phyloP scores from a whole-genome alignment of 2,113 vertebrate genomes.

The Oceanites oceanicus region DNA sequence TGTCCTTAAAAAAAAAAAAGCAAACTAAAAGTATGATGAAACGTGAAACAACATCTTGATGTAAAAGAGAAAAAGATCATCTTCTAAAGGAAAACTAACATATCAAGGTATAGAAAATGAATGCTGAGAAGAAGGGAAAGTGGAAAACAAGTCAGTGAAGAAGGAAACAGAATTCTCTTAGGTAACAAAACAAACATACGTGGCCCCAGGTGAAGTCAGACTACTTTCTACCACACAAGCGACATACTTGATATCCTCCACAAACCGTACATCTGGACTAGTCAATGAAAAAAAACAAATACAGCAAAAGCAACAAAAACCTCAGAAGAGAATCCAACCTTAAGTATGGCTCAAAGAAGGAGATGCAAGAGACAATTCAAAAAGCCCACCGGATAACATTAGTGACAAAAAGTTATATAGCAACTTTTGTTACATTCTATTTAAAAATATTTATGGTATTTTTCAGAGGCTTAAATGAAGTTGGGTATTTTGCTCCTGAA shows the following conservation, averaged over 20 bases:
- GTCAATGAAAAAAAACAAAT: neutral
- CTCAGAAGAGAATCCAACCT: neutral
- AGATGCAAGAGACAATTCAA: neutral
- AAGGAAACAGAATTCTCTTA: neutral
- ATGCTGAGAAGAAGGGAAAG: neutral
- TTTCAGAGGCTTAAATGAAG: neutral
- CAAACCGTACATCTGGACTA: too few species aligned
- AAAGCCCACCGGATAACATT: neutral
- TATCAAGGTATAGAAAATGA: neutral
- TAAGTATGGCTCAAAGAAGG: too few species aligned
- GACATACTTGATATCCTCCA: neutral
- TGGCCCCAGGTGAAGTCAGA: neutral
- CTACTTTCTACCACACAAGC: neutral
- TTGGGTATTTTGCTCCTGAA: neutral
- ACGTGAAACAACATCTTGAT: neutral
- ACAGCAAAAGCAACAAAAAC: neutral
- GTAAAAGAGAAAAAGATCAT: neutral
- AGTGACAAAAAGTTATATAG: neutral
- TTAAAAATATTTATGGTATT: neutral
- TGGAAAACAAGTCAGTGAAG: neutral
- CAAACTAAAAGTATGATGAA: neutral
- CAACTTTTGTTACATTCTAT: neutral
- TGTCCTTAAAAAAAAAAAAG: neutral
- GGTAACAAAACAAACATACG: neutral
- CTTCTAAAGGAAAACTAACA: neutral